Evolutionary conservation across 2,888 invertebrate species (phyloP), one percentile per base, ranked within the genome.

Genomic region (Strigamia transsilvanica): DNA sequence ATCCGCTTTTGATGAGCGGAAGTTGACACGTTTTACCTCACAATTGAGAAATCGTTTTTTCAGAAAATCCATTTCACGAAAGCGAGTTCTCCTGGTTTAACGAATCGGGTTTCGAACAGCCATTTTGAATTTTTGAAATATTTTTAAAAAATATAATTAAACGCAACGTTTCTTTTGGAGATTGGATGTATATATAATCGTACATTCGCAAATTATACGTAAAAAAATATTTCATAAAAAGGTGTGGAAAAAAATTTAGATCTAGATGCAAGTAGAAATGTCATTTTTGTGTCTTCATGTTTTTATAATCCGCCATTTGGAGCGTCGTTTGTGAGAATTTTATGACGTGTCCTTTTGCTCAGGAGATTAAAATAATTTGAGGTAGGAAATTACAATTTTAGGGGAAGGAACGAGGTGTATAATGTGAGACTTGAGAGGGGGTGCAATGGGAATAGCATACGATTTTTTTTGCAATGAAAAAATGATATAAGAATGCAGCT

Each of bases 281-380:
- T 73, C 73, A 73, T 73, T 73, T 73, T 73, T 73, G 73, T 73
- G 73, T 73, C 73, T 73, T 73, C 73, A 32, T 73, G 73, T 73
- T 73, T 56, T 73, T 73, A 73, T 73, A 73, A 73, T 73, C 73
- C 73, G 27, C 73, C 73, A 73, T 73, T 73, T 73, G 73, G 73
- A 73, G 73, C 73, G 73, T 27, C 73, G 73, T 73, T 56, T 73
- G 32, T 32, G 73, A 32, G 73, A 73, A 73, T 32, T 73, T 73
- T 73, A 73, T 73, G 73, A 73, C 73, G 73, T 73, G 73, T 73
- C 73, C 73, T 73, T 73, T 73, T 73, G 73, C 73, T 73, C 73
- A n/a, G 32, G 73, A 73, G 73, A 73, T 73, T 73, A 73, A 73
- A 73, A 73, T 73, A 73, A 73, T 73, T 73, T 73, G 73, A 73